Evolutionary conservation across 2,113 vertebrate species (phyloP), one percentile per base, ranked within the genome.

Genomic region (Hippocampus zosterae): DNA sequence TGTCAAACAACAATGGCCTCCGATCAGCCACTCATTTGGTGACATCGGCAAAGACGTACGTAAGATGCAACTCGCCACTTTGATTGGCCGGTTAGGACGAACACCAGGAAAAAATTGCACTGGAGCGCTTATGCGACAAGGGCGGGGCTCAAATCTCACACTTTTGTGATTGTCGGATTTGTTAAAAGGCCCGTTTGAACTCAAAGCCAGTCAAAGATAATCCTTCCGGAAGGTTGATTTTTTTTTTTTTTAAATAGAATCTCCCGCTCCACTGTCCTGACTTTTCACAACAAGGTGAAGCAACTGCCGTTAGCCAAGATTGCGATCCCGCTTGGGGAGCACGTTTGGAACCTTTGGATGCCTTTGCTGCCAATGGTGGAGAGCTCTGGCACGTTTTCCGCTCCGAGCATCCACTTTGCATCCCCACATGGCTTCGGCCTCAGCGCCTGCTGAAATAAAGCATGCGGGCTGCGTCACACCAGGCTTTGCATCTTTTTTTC

Each of bases 1-100:
- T 89, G 88, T 90, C 90, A 90, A 85, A 88, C 79, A 86, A 91
- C 88, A 90, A 90, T 90, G 72, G 86, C 80, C 78, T 72, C 85
- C 90, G 84, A 90, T 90, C 67, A 84, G 84, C 84, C 72, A 69
- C 73, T 37, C 73, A 74, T 77, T 76, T 86, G 72, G 44, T 78
- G 78, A 50, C 25, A 46, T n/a, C 23, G 42, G 62, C 42, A 64
- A 64, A 52, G 46, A n/a, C n/a, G n/a, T n/a, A n/a, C n/a, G n/a
- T n/a, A n/a, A n/a, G n/a, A n/a, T n/a, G n/a, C n/a, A n/a, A n/a
- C n/a, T n/a, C n/a, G n/a, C n/a, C n/a, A n/a, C n/a, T n/a, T n/a
- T n/a, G n/a, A n/a, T n/a, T n/a, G n/a, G n/a, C n/a, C n/a, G n/a
- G n/a, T n/a, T n/a, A n/a, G n/a, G n/a, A n/a, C n/a, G n/a, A n/a